A percentile compares a stretch with the other conserved stretches of the same genome.
Evolutionary conservation across 2,797 vertebrate species (phyloP).

Genomic region (Spinibarbus caldwelli): DNA sequence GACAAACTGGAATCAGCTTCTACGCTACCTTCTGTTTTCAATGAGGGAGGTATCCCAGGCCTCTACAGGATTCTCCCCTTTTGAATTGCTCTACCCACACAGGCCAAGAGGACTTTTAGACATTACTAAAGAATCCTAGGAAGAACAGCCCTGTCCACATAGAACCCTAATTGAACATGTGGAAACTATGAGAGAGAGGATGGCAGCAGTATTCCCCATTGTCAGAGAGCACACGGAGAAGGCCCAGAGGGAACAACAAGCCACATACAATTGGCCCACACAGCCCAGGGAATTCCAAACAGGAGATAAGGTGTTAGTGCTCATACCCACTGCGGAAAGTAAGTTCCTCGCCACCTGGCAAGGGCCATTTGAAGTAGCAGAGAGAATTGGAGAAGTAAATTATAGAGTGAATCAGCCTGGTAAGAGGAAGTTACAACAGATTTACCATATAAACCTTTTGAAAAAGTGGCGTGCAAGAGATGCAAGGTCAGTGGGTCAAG

Average conservation of each 20-base stretch:
- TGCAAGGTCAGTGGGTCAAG: too few relatives aligned
- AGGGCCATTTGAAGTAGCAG: neutral
- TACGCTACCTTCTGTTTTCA: slow-evolving; percentile 4
- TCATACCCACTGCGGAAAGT: neutral
- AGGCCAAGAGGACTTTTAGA: neutral
- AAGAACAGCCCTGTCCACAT: slow-evolving; percentile 9
- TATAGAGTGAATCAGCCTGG: neutral
- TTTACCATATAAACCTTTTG: neutral
- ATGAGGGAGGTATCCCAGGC: neutral
- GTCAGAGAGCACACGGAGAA: neutral
- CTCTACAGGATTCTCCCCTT: neutral
- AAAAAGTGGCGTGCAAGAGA: neutral
- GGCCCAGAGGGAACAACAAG: neutral
- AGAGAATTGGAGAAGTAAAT: neutral
- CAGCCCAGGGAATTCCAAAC: neutral
- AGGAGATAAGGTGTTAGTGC: neutral
- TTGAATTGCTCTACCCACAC: neutral
- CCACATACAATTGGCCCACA: neutral
- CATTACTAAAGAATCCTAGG: neutral
- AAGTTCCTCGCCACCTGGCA: neutral
- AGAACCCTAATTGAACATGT: neutral
- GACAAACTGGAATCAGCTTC: slow-evolving; percentile 5
- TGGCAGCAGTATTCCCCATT: neutral
- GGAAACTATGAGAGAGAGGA: neutral
- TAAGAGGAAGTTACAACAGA: neutral